Evolutionary conservation across 2,113 vertebrate species (phyloP).

Genomic region (Antechinus stuartii): DNA sequence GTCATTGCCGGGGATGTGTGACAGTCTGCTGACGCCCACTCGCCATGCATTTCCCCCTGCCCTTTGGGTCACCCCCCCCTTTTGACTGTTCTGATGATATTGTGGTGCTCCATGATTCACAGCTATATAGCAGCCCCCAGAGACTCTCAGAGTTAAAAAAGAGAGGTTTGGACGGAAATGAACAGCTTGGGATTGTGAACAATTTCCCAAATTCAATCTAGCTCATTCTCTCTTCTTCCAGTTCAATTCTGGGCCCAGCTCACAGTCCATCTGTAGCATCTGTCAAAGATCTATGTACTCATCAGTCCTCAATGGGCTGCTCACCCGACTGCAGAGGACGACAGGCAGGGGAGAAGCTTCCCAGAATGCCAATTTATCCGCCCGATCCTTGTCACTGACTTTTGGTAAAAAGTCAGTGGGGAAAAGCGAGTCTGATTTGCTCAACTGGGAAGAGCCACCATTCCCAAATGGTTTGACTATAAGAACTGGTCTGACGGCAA

Average conservation of each 20-base stretch:
- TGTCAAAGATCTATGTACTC: not conserved
- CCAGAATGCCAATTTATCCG: conserved; percentile 35
- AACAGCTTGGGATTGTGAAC: not conserved
- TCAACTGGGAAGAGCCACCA: conserved; percentile 43
- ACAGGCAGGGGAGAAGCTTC: conserved; percentile 45
- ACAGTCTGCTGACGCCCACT: not conserved
- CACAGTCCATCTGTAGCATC: not conserved
- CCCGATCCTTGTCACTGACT: conserved; percentile 35
- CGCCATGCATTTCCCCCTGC: not conserved
- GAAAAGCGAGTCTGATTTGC: conserved; percentile 36
- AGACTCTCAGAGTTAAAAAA: not conserved
- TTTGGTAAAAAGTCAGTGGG: conserved; percentile 58
- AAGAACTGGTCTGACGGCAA: not conserved
- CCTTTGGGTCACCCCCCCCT: not conserved
- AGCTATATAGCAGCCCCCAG: not conserved
- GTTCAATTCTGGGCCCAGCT: not conserved
- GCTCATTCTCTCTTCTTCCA: not conserved
- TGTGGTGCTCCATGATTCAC: not conserved
- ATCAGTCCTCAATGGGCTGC: not conserved
- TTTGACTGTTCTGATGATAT: not conserved
- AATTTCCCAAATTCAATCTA: not conserved
- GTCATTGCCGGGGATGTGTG: not conserved
- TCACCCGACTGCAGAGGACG: conserved; percentile 7
- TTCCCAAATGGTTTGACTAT: conserved; percentile 28
- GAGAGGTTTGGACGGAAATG: not conserved